Conservation (phyloP, 1,140 invertebrate genomes). For the Sarcophaga bullata region DNA sequence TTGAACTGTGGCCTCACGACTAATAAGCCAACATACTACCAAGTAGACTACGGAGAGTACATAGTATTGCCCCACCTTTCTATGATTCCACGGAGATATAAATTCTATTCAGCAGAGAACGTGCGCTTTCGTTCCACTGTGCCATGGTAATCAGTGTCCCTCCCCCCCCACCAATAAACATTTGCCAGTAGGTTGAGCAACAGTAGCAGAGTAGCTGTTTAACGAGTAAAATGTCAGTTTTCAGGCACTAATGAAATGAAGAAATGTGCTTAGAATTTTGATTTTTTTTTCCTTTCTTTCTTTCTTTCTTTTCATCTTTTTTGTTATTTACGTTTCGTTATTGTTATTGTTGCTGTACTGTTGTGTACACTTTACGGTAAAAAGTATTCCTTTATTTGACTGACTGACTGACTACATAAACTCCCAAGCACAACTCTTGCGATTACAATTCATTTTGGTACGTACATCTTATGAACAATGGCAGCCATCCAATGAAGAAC, state of each 20-base stretch:
- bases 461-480: slow-evolving; percentile 33
- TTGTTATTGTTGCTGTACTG: slow-evolving; percentile 45
- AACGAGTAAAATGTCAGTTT: slow-evolving; percentile 32
- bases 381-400: slow-evolving; percentile 9
- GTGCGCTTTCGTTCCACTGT: neutral
- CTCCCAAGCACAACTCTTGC: slow-evolving; percentile 44
- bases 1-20: too few relatives aligned
- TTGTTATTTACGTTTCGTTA: slow-evolving; percentile 18
- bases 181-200: neutral
- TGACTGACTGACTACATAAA: neutral
- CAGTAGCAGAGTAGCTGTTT: neutral
- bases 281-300: slow-evolving; percentile 55
- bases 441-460: neutral
- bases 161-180: neutral
- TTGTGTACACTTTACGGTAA: neutral
- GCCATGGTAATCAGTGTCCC: neutral
- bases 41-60: too few relatives aligned
- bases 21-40: too few relatives aligned
- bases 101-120: too few relatives aligned
- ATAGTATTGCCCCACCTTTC: too few relatives aligned
- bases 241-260: slow-evolving; percentile 59
- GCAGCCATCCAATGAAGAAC: slow-evolving; percentile 37
- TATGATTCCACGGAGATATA: too few relatives aligned
- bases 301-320: too few relatives aligned
- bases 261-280: slow-evolving; percentile 65